These are phyloP conservation scores for Semaprochilodus insignis DNA, from an alignment of 2,797 vertebrate species.

Conservation along the genomic window DNA sequence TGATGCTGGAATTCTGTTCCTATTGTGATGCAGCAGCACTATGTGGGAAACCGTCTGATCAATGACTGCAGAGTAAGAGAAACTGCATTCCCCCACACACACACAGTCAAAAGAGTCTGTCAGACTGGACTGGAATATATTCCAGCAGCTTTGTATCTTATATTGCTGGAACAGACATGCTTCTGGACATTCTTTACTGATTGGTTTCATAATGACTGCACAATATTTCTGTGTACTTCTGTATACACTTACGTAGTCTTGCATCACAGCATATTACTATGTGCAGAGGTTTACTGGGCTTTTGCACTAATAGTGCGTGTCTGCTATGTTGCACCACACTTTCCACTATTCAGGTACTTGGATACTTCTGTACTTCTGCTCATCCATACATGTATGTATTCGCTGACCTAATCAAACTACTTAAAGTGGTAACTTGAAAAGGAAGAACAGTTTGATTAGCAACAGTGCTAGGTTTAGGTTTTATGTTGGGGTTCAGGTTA, in stretches of 20 bases:
- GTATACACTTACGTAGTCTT: background rate
- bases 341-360: background rate
- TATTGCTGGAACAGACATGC: background rate
- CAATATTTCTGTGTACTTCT: background rate
- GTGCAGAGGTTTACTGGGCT: background rate
- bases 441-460: too few relatives aligned
- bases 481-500: too few relatives aligned
- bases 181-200: background rate
- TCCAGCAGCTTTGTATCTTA: background rate
- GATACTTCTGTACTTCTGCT: background rate
- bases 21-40: constrained; percentile 44
- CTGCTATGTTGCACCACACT: background rate
- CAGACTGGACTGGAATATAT: background rate
- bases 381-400: too few relatives aligned
- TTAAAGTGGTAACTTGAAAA: too few relatives aligned
- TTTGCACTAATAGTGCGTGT: background rate
- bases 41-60: constrained; percentile 44
- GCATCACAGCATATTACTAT: background rate
- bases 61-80: constrained; percentile 20
- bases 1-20: constrained; percentile 30
- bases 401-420: too few relatives aligned
- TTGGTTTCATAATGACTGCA: background rate
- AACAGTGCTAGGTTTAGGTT: too few relatives aligned
- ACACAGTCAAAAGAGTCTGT: background rate
- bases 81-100: constrained; percentile 4